A percentile compares a stretch with the other conserved stretches of the same genome.
phyloP scores from a whole-genome alignment of 2,888 invertebrate genomes.

The Drosophila histrio region DNA sequence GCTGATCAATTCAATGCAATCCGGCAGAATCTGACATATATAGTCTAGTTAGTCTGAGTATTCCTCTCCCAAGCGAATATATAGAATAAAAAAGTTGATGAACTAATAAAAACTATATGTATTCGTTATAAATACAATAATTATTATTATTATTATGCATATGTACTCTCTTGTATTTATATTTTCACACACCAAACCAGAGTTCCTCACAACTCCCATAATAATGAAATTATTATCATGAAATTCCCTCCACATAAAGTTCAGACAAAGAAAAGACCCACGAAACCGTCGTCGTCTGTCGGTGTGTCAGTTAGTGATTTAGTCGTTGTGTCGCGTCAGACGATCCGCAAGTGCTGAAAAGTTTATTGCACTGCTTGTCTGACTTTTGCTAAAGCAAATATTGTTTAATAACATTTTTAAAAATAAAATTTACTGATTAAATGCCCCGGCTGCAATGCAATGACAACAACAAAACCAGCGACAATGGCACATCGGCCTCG shows the following conservation, averaged over 20 bases:
- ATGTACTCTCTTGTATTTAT: background rate
- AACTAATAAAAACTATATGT: background rate
- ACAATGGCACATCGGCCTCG: conserved; percentile 44
- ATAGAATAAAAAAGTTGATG: too few relatives aligned
- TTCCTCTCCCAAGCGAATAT: too few relatives aligned
- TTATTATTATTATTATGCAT: background rate
- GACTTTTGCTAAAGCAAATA: conserved; percentile 77
- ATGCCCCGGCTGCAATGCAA: conserved; percentile 35
- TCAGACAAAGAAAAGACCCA: conserved; percentile 30
- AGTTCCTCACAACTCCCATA: background rate
- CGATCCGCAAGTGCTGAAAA: conserved; percentile 67
- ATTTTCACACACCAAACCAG: background rate
- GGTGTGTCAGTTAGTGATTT: conserved; percentile 13
- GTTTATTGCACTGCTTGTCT: conserved; percentile 72
- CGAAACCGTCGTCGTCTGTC: conserved; percentile 24
- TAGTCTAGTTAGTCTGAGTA: too few relatives aligned
- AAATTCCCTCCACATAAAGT: conserved; percentile 26
- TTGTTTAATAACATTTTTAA: conserved; percentile 78
- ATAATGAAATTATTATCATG: conserved; percentile 33
- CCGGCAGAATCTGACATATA: too few relatives aligned
- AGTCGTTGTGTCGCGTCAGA: conserved; percentile 21
- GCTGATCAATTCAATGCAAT: too few relatives aligned
- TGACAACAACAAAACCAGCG: conserved; percentile 10
- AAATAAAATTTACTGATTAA: conserved; percentile 78
- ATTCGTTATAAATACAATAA: background rate